Base-by-base conservation (phyloP, 2,888 invertebrate species). In the Iphiclides podalirius region DNA sequence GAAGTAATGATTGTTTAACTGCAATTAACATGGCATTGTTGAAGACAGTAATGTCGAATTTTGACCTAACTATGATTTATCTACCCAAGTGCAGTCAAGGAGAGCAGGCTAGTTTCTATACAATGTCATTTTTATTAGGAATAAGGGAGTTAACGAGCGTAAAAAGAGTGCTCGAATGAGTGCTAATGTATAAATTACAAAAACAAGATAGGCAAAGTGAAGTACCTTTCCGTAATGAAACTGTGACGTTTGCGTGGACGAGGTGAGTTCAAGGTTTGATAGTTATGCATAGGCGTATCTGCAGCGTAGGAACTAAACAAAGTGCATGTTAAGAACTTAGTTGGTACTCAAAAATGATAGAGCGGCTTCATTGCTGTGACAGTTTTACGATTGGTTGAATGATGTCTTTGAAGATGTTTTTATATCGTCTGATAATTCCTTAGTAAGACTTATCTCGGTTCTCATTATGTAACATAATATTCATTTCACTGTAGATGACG, bases 251-350 rank as follows among this genome's bases (percentile, higher is more conserved):
- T 13, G 34, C 34, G 38, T 49, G 43, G 43, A 33, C 13, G 38
- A 23, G 42, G 49, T 15, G 33, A 49, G 49, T 43, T 49, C 49
- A 49, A 48, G 44, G 44, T 44, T 35, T 35, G 20, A 44, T 35
- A 48, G 31, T 43, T 48, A 38, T 15, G 20, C 31, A 14, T 17
- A 47, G 17, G 17, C 17, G 36, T 33, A 47, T 36, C 41, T 41
- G 42, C 43, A 48, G 37, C 42, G 14, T n/a, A 14, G 4, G n/a
- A 8, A 11, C 28, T 36, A 23, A 11, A 40, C 47, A 28, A 11
- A 34, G 16, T 34, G 47, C 40, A 36, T 36, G 13, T 35, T 39
- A 39, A 12, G 17, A 20, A 31, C 36, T 31, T 11, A 26, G 26
- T 26, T 26, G 26, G 26, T 26, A 9, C 8, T 26, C 9, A 26